Conservation (phyloP, 2,113 vertebrate species). For the Chloropsis cyanopogon region DNA sequence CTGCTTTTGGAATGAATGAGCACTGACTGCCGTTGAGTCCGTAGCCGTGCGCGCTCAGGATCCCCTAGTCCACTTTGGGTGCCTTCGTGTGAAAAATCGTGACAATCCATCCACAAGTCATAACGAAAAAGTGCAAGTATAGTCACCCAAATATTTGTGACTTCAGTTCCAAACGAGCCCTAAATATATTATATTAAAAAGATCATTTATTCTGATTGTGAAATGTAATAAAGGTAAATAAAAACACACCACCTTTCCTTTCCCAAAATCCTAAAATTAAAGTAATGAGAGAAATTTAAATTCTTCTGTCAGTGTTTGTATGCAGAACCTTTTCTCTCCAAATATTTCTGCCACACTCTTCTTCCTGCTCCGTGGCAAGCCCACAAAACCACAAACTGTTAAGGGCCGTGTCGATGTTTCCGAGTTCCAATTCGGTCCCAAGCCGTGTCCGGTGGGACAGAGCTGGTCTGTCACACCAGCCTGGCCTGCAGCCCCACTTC, state of each 20-base stretch:
- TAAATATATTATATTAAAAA: background rate
- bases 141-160: background rate
- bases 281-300: background rate
- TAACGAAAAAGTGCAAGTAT: background rate
- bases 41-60: fast-evolving
- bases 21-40: background rate
- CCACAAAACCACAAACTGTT: background rate
- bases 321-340: background rate
- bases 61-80: background rate
- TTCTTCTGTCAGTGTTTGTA: background rate
- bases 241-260: background rate
- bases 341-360: background rate
- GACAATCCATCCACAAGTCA: background rate
- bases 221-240: background rate
- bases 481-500: background rate
- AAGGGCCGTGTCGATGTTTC: background rate
- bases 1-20: background rate
- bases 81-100: fast-evolving
- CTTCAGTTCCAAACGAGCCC: background rate
- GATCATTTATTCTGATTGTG: background rate
- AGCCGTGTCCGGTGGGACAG: fast-evolving
- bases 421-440: fast-evolving
- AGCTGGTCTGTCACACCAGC: fast-evolving
- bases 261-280: background rate
- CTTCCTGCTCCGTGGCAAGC: background rate